Evolutionary conservation across 2,888 invertebrate species (phyloP).

Genomic region (Pardosa pseudoannulata): DNA sequence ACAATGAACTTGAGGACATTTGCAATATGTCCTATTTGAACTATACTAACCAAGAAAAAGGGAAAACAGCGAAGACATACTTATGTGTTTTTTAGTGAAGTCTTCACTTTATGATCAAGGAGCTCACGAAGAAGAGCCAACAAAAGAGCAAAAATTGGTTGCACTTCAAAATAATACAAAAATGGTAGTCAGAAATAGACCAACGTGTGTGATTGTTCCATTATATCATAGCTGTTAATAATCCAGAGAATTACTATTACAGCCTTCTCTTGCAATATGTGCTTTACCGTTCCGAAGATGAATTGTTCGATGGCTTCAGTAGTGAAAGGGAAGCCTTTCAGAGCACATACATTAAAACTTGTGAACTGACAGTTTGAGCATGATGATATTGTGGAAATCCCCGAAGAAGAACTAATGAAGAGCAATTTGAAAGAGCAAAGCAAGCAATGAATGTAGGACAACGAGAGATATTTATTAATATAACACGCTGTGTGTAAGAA

Average conservation of each 20-base stretch:
- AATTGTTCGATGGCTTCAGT: constrained; percentile 2
- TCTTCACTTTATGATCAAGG: too few relatives aligned
- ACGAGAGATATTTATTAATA: constrained; percentile 26
- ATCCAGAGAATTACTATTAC: constrained; percentile 37
- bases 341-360: constrained; percentile 31
- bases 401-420: constrained; percentile 37
- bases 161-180: constrained; percentile 25
- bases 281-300: constrained; percentile 23
- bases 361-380: constrained; percentile 19
- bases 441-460: constrained; percentile 34
- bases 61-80: constrained; percentile 31
- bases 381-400: constrained; percentile 23
- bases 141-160: constrained; percentile 23
- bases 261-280: constrained; percentile 41
- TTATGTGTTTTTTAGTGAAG: too few relatives aligned
- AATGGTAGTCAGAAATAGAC: constrained; percentile 25
- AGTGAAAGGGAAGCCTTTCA: constrained; percentile 40
- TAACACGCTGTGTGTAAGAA: constrained; percentile 18
- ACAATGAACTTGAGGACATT: constrained; percentile 26
- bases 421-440: constrained; percentile 9
- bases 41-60: constrained; percentile 29
- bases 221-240: constrained; percentile 6
- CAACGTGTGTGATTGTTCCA: constrained; percentile 8
- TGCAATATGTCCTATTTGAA: constrained; percentile 35
- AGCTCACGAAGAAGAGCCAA: constrained; percentile 21